Percentiles rank a stretch among this genome's conserved stretches.
Evolutionary conservation across 2,888 invertebrate species (phyloP).

Genomic region (Caradrina kadenii): DNA sequence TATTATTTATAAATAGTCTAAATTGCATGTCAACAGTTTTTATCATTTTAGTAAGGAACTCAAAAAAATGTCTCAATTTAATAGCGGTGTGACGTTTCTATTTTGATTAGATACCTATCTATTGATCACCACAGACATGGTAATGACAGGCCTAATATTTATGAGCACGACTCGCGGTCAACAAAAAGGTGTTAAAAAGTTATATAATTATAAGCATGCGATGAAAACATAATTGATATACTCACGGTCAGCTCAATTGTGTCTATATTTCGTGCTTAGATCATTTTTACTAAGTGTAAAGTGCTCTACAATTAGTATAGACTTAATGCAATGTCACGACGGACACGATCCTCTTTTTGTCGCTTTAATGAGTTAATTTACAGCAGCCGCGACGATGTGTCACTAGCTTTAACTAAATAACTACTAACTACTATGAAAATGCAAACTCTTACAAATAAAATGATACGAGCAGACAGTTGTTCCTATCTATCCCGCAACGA

Average conservation of each 20-base stretch:
- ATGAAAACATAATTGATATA: constrained; percentile 67
- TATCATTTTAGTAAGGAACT: too few relatives aligned
- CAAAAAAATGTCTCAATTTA: constrained; percentile 9
- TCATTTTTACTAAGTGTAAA: constrained; percentile 65
- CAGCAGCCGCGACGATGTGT: constrained; percentile 61
- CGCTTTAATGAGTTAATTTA: constrained; percentile 76
- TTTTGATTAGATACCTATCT: constrained; percentile 30
- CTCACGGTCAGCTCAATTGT: constrained; percentile 64
- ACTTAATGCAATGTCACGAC: constrained; percentile 75
- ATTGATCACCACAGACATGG: constrained; percentile 29
- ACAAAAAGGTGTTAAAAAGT: constrained; percentile 25
- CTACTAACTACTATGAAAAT: constrained; percentile 49
- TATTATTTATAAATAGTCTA: too few relatives aligned
- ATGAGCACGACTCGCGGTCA: constrained; percentile 16
- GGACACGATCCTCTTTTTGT: constrained; percentile 77
- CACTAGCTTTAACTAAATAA: constrained; percentile 51
- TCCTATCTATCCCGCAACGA: constrained; percentile 8
- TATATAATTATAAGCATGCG: constrained; percentile 38
- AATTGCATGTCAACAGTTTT: too few relatives aligned
- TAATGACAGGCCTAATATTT: constrained; percentile 12
- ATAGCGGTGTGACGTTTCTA: constrained; percentile 10
- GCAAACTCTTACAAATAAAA: constrained; percentile 33
- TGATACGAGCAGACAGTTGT: constrained; percentile 7
- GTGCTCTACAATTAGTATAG: constrained; percentile 62
- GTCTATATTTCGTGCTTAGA: constrained; percentile 66